phyloP scores from a whole-genome alignment of 2,797 vertebrate genomes.

The Schizopygopsis pylzovi region DNA sequence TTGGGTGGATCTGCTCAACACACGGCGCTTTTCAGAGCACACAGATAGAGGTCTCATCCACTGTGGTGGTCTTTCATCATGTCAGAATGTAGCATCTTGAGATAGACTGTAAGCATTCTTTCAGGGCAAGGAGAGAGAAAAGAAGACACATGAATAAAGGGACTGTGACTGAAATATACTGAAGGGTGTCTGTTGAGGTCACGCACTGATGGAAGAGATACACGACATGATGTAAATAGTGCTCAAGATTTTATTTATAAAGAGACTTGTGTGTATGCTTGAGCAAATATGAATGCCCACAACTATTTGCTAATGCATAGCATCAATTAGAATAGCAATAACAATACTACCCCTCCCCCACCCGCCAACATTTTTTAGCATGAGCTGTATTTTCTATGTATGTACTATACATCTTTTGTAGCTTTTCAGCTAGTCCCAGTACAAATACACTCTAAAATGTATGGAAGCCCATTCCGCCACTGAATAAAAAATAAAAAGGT shows the following conservation, averaged over 20 bases:
- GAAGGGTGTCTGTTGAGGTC: neutral
- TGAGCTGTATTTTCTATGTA: too few relatives aligned
- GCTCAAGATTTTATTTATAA: neutral
- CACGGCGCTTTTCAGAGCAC: slow-evolving; percentile 64
- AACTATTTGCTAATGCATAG: too few relatives aligned
- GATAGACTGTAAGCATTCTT: slow-evolving; percentile 70
- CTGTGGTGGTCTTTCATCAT: slow-evolving; percentile 69
- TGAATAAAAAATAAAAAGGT: too few relatives aligned
- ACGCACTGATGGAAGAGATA: neutral
- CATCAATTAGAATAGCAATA: too few relatives aligned
- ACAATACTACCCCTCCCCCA: too few relatives aligned
- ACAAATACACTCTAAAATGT: too few relatives aligned
- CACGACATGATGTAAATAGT: neutral
- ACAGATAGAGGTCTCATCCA: slow-evolving; percentile 65
- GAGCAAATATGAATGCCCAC: too few relatives aligned
- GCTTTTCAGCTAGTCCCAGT: too few relatives aligned
- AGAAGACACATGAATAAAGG: slow-evolving; percentile 27
- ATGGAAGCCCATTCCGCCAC: too few relatives aligned
- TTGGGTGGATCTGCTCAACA: slow-evolving; percentile 67
- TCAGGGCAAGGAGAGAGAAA: slow-evolving; percentile 26
- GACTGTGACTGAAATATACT: slow-evolving; percentile 10
- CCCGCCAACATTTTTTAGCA: too few relatives aligned
- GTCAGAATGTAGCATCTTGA: slow-evolving; percentile 69
- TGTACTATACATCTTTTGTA: too few relatives aligned
- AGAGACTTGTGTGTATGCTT: neutral